Base-by-base conservation (phyloP, 2,113 vertebrate genomes). In the Leptosomus discolor region DNA sequence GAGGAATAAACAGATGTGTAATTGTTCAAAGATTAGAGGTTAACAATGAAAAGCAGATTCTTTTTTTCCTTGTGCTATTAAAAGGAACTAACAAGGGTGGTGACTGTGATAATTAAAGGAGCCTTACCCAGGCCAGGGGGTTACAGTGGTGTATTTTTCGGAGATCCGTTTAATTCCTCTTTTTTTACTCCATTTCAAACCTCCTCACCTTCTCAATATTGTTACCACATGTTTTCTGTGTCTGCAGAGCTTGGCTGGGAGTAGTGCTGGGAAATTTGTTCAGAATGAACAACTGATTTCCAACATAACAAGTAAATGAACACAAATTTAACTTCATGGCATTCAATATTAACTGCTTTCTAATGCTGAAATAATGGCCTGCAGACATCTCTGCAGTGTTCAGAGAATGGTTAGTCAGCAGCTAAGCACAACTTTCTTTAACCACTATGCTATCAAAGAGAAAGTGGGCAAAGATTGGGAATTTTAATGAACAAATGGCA, bases 401-500 rank as follows among this genome's bases (percentile, higher is more conserved):
- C 73, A 81, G 76, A 94, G 94, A 96, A 81, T 96, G 78, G 95
- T 96, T 97, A 96, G 93, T 97, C 94, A 96, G 95, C 95, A 96
- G 81, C 93, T 95, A 91, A 94, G 77, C 43, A 71, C 45, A 93
- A 94, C 77, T 95, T 94, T 88, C 94, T 91, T 95, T 87, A 93
- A 93, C 96, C 84, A 41, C 93, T 94, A 17, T 68, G 65, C 53
- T 96, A 95, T 96, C 94, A 95, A 96, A 96, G 74, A 48, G 37
- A 97, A 96, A 96, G 93, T 87, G 89, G 89, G 96, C 91, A 97
- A 96, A 97, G 95, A 96, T n/a, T 87, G 84, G 86, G 89, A 97
- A 95, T 96, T 97, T 96, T 96, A 97, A 97, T 95, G 95, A 96
- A 96, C 89, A 96, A 97, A 96, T 87, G 89, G 80, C 91, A 96